Conservation (phyloP, 1,140 invertebrate genomes). For the Drosophila nebulosa region DNA sequence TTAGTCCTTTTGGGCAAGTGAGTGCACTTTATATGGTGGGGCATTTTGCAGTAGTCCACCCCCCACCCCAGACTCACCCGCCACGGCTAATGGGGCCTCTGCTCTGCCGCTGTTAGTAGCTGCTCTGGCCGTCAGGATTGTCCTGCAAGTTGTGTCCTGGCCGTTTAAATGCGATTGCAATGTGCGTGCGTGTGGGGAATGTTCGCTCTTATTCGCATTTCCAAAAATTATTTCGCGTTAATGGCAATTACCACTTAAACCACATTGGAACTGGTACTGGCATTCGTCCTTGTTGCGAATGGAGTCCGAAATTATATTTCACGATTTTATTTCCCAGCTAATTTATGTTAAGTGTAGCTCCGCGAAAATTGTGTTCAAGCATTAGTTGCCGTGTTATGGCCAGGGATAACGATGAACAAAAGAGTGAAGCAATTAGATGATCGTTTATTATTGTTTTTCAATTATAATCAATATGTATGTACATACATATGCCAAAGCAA, state of each 20-base stretch:
- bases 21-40: conserved; percentile 61
- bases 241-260: conserved; percentile 75
- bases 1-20: conserved; percentile 61
- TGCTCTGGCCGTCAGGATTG: conserved; percentile 49
- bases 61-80: neutral
- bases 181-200: conserved; percentile 65
- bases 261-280: neutral
- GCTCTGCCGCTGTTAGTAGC: conserved; percentile 22
- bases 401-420: too few relatives aligned
- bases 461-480: neutral
- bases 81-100: conserved; percentile 32
- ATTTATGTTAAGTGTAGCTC: conserved; percentile 77
- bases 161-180: conserved; percentile 5
- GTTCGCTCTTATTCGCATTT: conserved; percentile 72
- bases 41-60: neutral
- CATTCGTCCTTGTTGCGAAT: conserved; percentile 28
- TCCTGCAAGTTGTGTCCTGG: conserved; percentile 72
- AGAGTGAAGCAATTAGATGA: too few relatives aligned
- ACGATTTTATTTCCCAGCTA: conserved; percentile 69
- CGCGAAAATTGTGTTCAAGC: conserved; percentile 69
- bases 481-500: neutral
- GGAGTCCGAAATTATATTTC: conserved; percentile 69
- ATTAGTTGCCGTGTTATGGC: conserved; percentile 35
- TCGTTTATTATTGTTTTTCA: too few relatives aligned
- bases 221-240: conserved; percentile 76